Conservation (phyloP, 1,140 invertebrate species). For the Lanistes nyassanus region DNA sequence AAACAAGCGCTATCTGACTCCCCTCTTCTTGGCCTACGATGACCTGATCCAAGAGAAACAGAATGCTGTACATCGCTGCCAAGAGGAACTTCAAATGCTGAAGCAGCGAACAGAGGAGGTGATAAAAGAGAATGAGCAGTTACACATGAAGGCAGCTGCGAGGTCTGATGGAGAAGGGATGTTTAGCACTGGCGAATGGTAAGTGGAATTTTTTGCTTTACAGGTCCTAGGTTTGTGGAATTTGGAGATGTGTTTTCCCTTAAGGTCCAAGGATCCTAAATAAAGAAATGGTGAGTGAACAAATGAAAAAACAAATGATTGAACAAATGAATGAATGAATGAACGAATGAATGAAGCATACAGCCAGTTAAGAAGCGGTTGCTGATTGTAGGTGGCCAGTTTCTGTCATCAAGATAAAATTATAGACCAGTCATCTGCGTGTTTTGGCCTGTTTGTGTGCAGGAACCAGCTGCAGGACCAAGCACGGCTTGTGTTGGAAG, state of each 20-base stretch:
- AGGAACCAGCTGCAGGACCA: slow-evolving; percentile 63
- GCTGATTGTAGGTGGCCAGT: too few relatives aligned
- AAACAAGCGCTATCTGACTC: slow-evolving; percentile 61
- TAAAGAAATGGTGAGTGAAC: too few relatives aligned
- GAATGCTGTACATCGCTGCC: slow-evolving; percentile 45
- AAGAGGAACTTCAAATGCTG: slow-evolving; percentile 54
- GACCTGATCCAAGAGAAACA: slow-evolving; percentile 58
- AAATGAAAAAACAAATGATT: too few relatives aligned
- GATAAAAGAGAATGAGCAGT: slow-evolving; percentile 57
- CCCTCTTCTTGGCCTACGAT: slow-evolving; percentile 64
- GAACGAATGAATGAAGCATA: background rate
- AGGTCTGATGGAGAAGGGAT: background rate
- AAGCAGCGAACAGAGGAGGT: slow-evolving; percentile 49
- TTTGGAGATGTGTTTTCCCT: too few relatives aligned
- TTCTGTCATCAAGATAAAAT: too few relatives aligned
- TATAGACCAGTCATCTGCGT: too few relatives aligned
- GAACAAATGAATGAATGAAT: too few relatives aligned
- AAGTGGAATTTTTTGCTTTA: slow-evolving; percentile 24
- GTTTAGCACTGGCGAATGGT: slow-evolving; percentile 55
- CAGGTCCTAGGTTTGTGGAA: too few relatives aligned
- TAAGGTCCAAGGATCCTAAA: too few relatives aligned
- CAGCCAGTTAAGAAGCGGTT: background rate
- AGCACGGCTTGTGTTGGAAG: slow-evolving; percentile 61
- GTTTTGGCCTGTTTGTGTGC: background rate
- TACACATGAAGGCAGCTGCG: slow-evolving; percentile 46